These are phyloP conservation scores for Phortica magna DNA, from an alignment of 2,888 invertebrate genomes.

Conservation along the genomic window DNA sequence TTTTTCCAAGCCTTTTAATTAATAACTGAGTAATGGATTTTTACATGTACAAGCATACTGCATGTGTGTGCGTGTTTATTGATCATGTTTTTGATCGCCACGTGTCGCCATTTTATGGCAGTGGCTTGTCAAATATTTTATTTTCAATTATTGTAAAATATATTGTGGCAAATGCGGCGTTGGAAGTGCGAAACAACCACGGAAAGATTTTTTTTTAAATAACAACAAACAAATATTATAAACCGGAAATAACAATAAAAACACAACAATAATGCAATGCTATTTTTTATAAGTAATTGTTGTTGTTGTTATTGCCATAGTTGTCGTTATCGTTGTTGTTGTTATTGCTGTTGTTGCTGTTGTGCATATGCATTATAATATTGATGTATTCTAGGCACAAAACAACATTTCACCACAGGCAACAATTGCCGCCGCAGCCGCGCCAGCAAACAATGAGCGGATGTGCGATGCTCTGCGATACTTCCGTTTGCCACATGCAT, in stretches of 20 bases:
- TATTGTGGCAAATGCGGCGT: neutral
- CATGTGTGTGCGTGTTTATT: too few relatives aligned
- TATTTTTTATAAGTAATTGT: neutral
- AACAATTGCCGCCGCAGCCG: neutral
- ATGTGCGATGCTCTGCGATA: slow-evolving; percentile 16
- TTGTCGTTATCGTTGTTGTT: neutral
- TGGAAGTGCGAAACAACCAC: neutral
- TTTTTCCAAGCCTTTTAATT: too few relatives aligned
- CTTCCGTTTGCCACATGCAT: slow-evolving; percentile 2
- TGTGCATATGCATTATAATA: neutral
- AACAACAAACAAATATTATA: neutral
- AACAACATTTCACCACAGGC: neutral
- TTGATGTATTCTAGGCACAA: neutral
- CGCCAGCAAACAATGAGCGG: slow-evolving; percentile 17
- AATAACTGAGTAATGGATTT: too few relatives aligned
- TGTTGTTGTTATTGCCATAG: neutral
- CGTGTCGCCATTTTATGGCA: neutral
- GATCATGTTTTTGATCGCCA: too few relatives aligned
- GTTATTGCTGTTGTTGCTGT: neutral
- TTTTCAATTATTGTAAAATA: neutral
- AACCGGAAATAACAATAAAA: neutral
- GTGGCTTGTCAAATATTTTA: neutral
- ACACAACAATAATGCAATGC: neutral
- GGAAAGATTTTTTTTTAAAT: neutral
- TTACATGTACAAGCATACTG: too few relatives aligned